Evolutionary conservation across 2,113 vertebrate genomes (phyloP), one percentile per base, ranked within the genome.

Genomic region (Poeciliopsis prolifica): DNA sequence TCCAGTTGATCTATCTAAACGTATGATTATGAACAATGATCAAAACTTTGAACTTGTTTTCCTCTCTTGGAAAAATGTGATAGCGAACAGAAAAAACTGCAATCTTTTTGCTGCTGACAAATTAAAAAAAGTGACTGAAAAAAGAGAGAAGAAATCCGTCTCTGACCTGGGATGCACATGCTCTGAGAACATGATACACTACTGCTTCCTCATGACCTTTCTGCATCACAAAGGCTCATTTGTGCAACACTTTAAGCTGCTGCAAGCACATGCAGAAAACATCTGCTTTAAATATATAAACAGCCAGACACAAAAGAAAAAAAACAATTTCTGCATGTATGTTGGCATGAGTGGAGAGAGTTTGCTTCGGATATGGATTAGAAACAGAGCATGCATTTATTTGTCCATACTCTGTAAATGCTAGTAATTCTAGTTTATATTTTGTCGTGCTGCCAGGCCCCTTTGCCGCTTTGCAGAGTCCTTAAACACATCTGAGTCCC

Each of bases 401-500:
- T 78, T 78, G 74, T 86, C 62, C 65, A 84, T 72, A 72, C 60
- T 78, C 78, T 78, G 77, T 66, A 82, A 87, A 70, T 87, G 82
- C 75, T 85, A 85, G 70, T 88, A 81, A 89, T 78, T 76, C 77
- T 75, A 75, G 74, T 82, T 79, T 81, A 84, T 82, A 77, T 87
- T 81, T 51, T 68, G 62, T 74, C 80, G 78, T 86, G 86, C 83
- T 93, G 90, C 89, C 82, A 86, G 83, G 78, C 73, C 81, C 48
- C 68, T 89, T 75, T 29, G 8, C 51, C 0, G 70, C 35, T 81
- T 91, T 80, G 88, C 87, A 87, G 81, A 83, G 75, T 75, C 78
- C 80, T 87, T 83, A 85, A 91, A 92, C 79, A 69, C 87, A 78
- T 92, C 85, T 70, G 80, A 75, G 83, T 78, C 80, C 81, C 84